Percentiles rank a stretch among this genome's conserved stretches.
These are phyloP conservation scores for Aeoliscus strigatus DNA, from an alignment of 2,797 vertebrate genomes.

Conservation along the genomic window DNA sequence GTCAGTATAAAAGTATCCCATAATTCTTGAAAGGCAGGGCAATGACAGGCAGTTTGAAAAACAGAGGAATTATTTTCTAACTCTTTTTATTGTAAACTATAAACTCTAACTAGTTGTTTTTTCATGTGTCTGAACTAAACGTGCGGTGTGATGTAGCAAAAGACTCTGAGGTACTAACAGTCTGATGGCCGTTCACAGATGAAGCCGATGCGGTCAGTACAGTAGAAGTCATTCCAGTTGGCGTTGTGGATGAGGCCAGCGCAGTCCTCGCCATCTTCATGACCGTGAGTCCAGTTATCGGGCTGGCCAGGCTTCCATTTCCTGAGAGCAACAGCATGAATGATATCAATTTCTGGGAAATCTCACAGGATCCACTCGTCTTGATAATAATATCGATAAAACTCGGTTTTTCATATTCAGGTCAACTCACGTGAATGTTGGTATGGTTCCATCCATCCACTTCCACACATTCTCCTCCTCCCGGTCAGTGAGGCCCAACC, in stretches of 20 bases:
- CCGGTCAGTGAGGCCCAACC: slow-evolving; percentile 90
- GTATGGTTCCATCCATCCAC: slow-evolving; percentile 88
- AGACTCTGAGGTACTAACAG: slow-evolving; percentile 57
- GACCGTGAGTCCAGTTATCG: slow-evolving; percentile 91
- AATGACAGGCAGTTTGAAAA: too few species aligned
- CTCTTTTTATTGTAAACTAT: too few species aligned
- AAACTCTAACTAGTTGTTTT: too few species aligned
- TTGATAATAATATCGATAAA: too few species aligned
- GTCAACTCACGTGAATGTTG: slow-evolving; percentile 80
- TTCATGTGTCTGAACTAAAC: too few species aligned
- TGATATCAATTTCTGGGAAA: neutral
- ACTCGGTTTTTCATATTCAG: neutral
- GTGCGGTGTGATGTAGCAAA: too few species aligned
- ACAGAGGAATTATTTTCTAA: too few species aligned
- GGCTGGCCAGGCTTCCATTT: slow-evolving; percentile 96
- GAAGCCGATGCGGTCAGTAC: slow-evolving; percentile 87
- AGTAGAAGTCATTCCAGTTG: slow-evolving; percentile 96
- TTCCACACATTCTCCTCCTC: slow-evolving; percentile 87
- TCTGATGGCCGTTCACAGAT: slow-evolving; percentile 89
- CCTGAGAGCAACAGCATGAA: slow-evolving; percentile 63
- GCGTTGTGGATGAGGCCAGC: slow-evolving; percentile 87
- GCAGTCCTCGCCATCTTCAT: slow-evolving; percentile 88
- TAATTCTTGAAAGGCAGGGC: too few species aligned
- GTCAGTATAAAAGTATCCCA: too few species aligned
- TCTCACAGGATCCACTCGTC: neutral